Base-by-base conservation (phyloP, 1,140 invertebrate genomes). In the Euglossa dilemma region DNA sequence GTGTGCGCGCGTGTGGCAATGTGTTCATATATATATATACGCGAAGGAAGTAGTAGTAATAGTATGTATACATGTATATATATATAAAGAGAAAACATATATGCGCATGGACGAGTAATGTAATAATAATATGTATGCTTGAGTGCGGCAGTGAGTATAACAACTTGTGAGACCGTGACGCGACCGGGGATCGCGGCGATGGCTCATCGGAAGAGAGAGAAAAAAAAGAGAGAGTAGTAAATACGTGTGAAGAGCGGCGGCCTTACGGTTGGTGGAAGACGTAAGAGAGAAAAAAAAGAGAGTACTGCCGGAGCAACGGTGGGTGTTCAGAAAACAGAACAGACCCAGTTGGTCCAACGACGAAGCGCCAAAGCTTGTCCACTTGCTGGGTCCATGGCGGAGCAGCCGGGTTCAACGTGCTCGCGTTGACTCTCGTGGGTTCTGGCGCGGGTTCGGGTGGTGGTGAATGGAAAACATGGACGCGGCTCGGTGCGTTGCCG, bases 111-210 rank as follows among this genome's bases (percentile, higher is more conserved):
- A 92, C 92, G 93, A 94, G 92, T 93, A 88, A 93, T 94, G 93
- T 93, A 93, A 94, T 94, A 94, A 93, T 92, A 93, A 93, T 92
- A 92, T 93, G 92, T 93, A 92, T 93, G 93, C 91, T 93, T 92
- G 92, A 88, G 93, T 94, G 94, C 93, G 92, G 92, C 92, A 92
- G 93, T 94, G 91, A 93, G 92, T 94, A 93, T 92, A 94, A 94
- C 93, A 94, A 94, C 93, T 81, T 91, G 92, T 90, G 92, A 91
- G 91, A 85, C 84, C 79, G 77, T 69, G 82, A 83, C 78, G 84
- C 81, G 87, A 85, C 50, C 83, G 77, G 78, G 45, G 52, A 80
- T 86, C 85, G 50, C 5, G n/a, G 20, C 54, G 20, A 16, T 64
- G 87, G 84, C 87, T 88, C 92, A 77, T 77, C 83, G 64, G 78